These are phyloP conservation scores for Tenodera sinensis DNA, from an alignment of 2,888 invertebrate species.

Conservation along the genomic window DNA sequence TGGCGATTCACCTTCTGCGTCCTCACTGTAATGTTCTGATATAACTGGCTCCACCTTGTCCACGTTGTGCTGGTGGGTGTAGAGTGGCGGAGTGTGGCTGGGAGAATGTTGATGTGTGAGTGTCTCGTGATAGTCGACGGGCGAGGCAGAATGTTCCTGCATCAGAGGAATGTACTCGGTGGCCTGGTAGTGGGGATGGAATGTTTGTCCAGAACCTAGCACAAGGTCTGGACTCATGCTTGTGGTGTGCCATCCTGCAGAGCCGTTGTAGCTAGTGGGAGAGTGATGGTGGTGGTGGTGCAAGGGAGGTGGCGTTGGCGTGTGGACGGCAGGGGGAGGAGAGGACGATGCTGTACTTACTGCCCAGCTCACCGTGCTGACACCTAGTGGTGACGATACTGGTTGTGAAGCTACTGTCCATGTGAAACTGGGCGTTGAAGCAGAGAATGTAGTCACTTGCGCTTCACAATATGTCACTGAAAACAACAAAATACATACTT, in stretches of 20 bases:
- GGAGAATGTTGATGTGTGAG: neutral
- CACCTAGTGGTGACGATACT: neutral
- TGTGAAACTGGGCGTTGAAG: neutral
- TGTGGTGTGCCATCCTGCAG: neutral
- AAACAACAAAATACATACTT: neutral
- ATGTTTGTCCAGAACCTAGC: neutral
- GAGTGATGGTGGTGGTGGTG: neutral
- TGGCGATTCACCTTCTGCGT: conserved; percentile 1
- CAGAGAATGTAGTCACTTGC: neutral
- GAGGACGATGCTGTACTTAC: neutral
- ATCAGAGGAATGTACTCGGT: neutral
- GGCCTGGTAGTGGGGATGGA: conserved; percentile 2
- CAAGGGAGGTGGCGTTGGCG: neutral
- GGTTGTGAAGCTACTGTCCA: conserved; percentile 3
- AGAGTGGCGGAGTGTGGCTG: neutral
- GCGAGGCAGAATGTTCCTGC: neutral
- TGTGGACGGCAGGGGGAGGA: neutral
- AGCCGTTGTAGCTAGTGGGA: neutral
- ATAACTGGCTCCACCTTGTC: conserved; percentile 4
- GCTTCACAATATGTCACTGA: neutral
- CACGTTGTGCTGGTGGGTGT: neutral
- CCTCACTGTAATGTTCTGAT: neutral
- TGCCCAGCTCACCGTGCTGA: conserved; percentile 5
- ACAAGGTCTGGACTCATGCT: conserved; percentile 8
- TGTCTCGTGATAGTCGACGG: neutral